These are phyloP conservation scores for Ceyx melanurus DNA, from an alignment of 2,113 vertebrate species.

Conservation along the genomic window DNA sequence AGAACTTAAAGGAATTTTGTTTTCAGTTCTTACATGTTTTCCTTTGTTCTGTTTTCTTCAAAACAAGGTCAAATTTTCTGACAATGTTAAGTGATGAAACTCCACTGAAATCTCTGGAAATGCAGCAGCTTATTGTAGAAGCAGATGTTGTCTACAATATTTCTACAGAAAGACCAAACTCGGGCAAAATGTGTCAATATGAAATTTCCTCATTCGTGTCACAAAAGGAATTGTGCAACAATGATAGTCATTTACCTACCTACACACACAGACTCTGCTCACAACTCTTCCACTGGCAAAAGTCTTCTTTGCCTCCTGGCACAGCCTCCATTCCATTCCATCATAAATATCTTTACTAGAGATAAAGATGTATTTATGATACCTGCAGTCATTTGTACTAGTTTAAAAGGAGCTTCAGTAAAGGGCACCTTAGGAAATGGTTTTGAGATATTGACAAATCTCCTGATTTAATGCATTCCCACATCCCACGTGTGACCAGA, in stretches of 20 bases:
- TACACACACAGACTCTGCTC: neutral
- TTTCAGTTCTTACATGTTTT: neutral
- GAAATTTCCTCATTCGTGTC: neutral
- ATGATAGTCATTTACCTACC: neutral
- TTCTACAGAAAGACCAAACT: neutral
- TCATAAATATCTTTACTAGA: neutral
- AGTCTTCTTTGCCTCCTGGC: neutral
- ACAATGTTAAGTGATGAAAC: neutral
- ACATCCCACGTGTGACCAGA: neutral
- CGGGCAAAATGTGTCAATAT: neutral
- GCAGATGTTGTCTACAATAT: neutral
- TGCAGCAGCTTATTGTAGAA: neutral
- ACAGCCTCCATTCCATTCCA: neutral
- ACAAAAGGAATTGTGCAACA: neutral
- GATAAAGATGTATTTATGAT: neutral
- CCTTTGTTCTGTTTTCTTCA: neutral
- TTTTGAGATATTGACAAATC: neutral
- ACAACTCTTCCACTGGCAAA: neutral
- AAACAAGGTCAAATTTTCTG: neutral
- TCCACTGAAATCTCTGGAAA: neutral
- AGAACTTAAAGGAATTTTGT: neutral
- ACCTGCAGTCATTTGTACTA: neutral
- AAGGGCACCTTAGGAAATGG: neutral
- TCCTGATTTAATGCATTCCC: conserved; percentile 34
- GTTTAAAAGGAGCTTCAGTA: neutral